Evolutionary conservation across 2,888 invertebrate species (phyloP).

Genomic region (Sarcophaga subvicina): DNA sequence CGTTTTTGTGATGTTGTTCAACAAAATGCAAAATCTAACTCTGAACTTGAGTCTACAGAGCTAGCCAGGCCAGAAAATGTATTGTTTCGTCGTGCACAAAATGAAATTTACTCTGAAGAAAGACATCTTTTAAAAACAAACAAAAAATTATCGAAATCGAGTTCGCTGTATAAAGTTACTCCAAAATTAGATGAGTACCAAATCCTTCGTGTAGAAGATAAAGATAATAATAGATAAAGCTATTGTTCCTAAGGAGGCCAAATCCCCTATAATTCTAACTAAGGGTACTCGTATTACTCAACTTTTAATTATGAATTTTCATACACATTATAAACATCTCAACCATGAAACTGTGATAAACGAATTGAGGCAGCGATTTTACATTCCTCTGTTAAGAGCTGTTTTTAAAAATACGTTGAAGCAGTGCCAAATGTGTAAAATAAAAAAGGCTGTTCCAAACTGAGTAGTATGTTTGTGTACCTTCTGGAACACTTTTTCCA

Average conservation of each 20-base stretch:
- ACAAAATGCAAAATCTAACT: conserved; percentile 9
- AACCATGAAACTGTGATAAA: conserved; percentile 58
- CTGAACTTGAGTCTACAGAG: conserved; percentile 23
- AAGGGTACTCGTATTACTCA: too few relatives aligned
- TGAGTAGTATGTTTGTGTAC: too few relatives aligned
- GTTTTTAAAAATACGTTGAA: too few relatives aligned
- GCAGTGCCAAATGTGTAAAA: too few relatives aligned
- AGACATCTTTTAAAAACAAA: conserved; percentile 28
- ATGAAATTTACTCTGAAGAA: conserved; percentile 26
- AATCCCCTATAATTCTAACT: too few relatives aligned
- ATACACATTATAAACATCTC: conserved; percentile 28
- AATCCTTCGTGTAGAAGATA: not conserved
- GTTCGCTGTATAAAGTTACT: conserved; percentile 30
- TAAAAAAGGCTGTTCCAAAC: too few relatives aligned
- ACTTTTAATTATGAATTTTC: too few relatives aligned
- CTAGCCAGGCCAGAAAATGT: conserved; percentile 42
- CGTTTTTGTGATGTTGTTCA: conserved; percentile 34
- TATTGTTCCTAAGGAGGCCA: conserved; percentile 4
- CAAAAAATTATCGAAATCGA: conserved; percentile 33
- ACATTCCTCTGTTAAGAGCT: too few relatives aligned
- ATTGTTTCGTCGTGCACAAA: conserved; percentile 39
- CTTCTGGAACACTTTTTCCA: too few relatives aligned
- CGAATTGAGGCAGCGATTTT: conserved; percentile 42
- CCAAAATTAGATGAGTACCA: conserved; percentile 46
- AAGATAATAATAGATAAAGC: conserved; percentile 20